Evolutionary conservation across 2,888 invertebrate species (phyloP).

Genomic region (Athripsodes cinereus): DNA sequence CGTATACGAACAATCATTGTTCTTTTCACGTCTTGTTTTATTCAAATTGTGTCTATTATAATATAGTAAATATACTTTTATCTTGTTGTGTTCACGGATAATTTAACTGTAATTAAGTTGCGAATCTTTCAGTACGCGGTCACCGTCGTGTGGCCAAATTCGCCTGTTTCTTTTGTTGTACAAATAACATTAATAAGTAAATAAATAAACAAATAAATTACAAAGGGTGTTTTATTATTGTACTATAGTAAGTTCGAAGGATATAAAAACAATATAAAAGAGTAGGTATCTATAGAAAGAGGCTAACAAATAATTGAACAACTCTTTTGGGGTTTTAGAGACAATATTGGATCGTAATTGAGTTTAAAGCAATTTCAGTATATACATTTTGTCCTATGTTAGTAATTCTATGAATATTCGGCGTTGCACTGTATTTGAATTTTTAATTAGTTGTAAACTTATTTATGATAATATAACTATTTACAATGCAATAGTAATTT

Average conservation of each 20-base stretch:
- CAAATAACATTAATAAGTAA: not conserved
- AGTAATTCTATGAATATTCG: not conserved
- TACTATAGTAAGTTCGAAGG: too few species aligned
- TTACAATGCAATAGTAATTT: too few species aligned
- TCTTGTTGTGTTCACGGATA: constrained; percentile 13
- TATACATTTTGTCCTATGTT: not conserved
- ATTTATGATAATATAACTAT: too few species aligned
- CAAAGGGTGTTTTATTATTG: too few species aligned
- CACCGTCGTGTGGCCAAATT: not conserved
- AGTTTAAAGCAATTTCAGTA: constrained; percentile 2
- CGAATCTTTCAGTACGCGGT: constrained; percentile 5
- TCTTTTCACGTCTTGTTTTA: not conserved
- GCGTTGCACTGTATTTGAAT: too few species aligned
- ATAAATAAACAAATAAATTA: not conserved
- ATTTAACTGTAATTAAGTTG: constrained; percentile 18
- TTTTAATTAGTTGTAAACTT: too few species aligned
- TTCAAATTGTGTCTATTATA: not conserved
- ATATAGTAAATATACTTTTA: too few species aligned
- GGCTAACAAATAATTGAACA: constrained; percentile 1
- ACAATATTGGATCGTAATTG: constrained; percentile 8
- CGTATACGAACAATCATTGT: too few species aligned
- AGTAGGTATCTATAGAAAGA: not conserved
- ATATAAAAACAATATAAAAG: not conserved
- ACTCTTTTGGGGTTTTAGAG: constrained; percentile 6
- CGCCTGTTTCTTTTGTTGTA: not conserved